Evolutionary conservation across 2,888 invertebrate genomes (phyloP), one percentile per base, ranked within the genome.

Genomic region (Drosophila greeni): DNA sequence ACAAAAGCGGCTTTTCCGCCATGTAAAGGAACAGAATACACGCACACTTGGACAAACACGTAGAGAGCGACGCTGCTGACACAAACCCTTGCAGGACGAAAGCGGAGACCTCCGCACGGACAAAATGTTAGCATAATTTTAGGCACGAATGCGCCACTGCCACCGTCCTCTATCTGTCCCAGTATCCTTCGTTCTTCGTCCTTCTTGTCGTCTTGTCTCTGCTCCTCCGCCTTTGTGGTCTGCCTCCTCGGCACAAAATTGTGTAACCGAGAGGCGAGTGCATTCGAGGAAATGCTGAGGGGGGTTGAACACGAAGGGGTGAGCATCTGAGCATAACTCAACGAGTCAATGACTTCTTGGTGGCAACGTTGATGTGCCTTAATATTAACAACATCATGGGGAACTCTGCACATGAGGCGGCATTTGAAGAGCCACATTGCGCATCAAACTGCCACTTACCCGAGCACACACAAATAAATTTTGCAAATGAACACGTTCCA

Each of bases 281-380:
- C 60, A 66, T 31, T 54, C 45, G 39, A 36, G 26, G 64, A 57
- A 31, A 29, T 24, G n/a, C n/a, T 7, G 7, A 14, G 20, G 20
- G 43, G 53, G 34, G 34, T 4, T 20, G 8, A 18, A 20, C 33
- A 33, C 43, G 18, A 33, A 33, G 45, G 26, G 48, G 31, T 24
- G 31, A 29, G 53, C 70, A 67, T 82, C 82, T 82, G 76, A 76
- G 82, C 84, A 84, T 84, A 86, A 84, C 84, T 85, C 84, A 86
- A 82, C 80, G 82, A 86, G 86, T 86, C 86, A 86, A 85, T 86
- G 86, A 86, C 86, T 86, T 86, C 83, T 86, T 85, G 85, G 82
- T 85, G 82, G 84, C 81, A 82, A 83, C 78, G 84, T 82, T 84
- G 77, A 84, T 85, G 82, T 81, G 82, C 79, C 84, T 84, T 85